Evolutionary conservation across 2,888 invertebrate species (phyloP), one percentile per base, ranked within the genome.

Genomic region (Netelia inedita): DNA sequence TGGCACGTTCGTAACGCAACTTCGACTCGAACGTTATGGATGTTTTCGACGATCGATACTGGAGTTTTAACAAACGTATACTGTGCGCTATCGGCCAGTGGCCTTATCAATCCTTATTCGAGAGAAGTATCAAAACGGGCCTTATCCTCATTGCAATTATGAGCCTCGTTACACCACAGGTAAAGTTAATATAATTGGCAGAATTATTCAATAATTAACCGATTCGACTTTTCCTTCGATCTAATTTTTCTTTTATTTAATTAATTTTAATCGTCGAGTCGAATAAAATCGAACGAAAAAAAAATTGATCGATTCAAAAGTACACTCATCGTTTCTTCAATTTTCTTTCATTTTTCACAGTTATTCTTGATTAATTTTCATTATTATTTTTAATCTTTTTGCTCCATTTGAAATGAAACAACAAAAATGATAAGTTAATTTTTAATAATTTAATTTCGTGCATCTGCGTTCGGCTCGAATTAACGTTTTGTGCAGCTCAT

Each of bases 41-140:
- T 10, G 3, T 73, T 9, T 73, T 73, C 16, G 73, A 73, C 9
- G 16, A 50, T 16, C 10, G 19, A 35, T 73, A 73, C 43, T 73
- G 46, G 59, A 59, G 61, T 19, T 46, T 73, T 19, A 73, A 73
- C 23, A 73, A 73, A 50, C 63, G 63, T 55, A 35, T 73, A 1
- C 43, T 73, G 14, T 11, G 41, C 16, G 10, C 59, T 6, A 5
- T 73, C 41, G 73, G 73, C 9, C 63, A 46, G 61, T 73, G 73
- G 73, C 73, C 73, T 19, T 59, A 73, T 46, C 73, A 73, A 50
- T 46, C 73, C 1, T 8, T 41, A 9, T 3, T 63, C 14, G 46
- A 73, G 10, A 28, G 50, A 63, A 59, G 21, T 9, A 1, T 61
- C 8, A 23, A 14, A 28, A 55, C 53, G 1, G 1, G 16, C 16